Conservation (phyloP, 2,113 vertebrate genomes). For the Mustela lutreola region DNA sequence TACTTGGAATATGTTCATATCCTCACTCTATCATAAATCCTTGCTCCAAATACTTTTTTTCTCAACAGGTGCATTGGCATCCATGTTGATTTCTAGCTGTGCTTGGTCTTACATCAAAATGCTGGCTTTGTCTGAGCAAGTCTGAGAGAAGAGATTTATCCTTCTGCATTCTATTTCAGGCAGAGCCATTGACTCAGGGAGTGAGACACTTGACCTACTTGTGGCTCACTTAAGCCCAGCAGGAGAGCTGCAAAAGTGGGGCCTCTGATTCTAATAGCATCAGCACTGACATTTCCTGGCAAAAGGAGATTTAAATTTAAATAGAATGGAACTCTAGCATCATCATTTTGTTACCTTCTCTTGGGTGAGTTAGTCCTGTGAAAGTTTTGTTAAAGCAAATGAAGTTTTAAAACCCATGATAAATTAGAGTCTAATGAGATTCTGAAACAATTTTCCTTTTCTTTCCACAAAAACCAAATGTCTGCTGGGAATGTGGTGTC, state of each 20-base stretch:
- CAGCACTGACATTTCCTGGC: conserved; percentile 19
- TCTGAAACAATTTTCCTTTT: not conserved
- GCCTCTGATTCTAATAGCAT: not conserved
- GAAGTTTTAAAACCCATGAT: not conserved
- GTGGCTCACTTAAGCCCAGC: conserved; percentile 52
- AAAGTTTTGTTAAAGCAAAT: not conserved
- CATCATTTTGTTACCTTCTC: not conserved
- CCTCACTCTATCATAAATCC: not conserved
- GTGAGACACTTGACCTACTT: conserved; percentile 69
- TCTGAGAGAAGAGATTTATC: conserved; percentile 59
- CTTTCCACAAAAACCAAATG: not conserved
- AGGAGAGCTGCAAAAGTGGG: conserved; percentile 13
- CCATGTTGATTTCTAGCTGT: conserved; percentile 19
- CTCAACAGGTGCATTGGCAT: not conserved
- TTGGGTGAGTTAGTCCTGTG: not conserved
- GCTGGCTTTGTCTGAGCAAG: conserved; percentile 44
- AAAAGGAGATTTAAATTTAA: conserved; percentile 36
- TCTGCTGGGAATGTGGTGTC: not conserved
- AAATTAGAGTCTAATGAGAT: not conserved
- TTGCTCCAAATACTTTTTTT: conserved; percentile 3
- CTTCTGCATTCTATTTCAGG: conserved; percentile 65
- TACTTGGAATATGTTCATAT: not conserved
- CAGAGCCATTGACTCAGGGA: conserved; percentile 45
- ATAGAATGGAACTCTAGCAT: not conserved
- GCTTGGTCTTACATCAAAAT: conserved; percentile 13